Evolutionary conservation across 1,140 invertebrate species (phyloP), one percentile per base, ranked within the genome.

Genomic region (Ceratina calcarata): DNA sequence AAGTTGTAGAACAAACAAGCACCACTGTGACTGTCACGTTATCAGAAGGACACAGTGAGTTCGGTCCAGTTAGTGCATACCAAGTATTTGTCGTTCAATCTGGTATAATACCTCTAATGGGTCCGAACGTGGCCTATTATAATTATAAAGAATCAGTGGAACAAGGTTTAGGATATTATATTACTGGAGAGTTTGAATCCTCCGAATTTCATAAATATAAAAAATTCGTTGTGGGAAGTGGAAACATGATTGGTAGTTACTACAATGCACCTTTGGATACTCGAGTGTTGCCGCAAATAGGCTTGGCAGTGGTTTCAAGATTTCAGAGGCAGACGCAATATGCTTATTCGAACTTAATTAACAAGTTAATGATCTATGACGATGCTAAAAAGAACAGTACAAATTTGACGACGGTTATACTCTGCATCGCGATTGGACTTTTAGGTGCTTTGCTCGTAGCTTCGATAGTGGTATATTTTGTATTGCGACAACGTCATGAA

Each of bases 181-280:
- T 98, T 49, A 95, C 97, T 22, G 97, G 95, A 1, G 95, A 97
- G 91, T 93, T 98, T 73, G 93, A 94, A 64, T 94, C 93, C 18
- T 90, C 94, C 6, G 85, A 93, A 71, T 93, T 93, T 84, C 88
- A 94, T 80, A 93, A 88, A 91, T 90, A 95, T 93, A 78, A 93
- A 93, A 78, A 87, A 93, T 98, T 98, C 93, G 93, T 94, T 7
- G 95, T 98, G 62, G 97, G 97, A 16, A 95, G 98, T 93, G 94
- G 95, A 24, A 93, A 93, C 69, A 94, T 92, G 8, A 97, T 97
- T 89, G 96, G 96, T 79, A 94, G 95, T 0, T 98, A 95, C 89
- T 95, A 95, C 73, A 98, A 98, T 93, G 95, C 95, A 15, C 97
- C 96, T 1, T 90, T 98, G 24, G 92, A 95, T 60, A 89, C 94